A percentile compares a stretch with the other conserved stretches of the same genome.
These are phyloP conservation scores for Bibio marci DNA, from an alignment of 2,888 invertebrate genomes.

Conservation along the genomic window DNA sequence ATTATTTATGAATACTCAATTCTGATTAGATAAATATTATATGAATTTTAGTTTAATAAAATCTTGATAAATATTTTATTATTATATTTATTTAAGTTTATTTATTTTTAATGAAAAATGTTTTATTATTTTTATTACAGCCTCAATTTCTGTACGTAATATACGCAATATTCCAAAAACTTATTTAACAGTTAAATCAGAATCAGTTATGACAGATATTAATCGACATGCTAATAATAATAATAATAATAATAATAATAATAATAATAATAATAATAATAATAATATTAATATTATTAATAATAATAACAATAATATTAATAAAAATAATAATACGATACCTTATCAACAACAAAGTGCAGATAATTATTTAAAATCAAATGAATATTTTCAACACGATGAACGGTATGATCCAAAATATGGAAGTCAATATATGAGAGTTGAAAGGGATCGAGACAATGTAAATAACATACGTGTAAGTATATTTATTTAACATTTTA, in stretches of 20 bases:
- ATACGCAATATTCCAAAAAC: constrained; percentile 27
- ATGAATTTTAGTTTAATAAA: too few relatives aligned
- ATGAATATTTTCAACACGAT: neutral
- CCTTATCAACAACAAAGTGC: neutral
- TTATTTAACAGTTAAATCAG: constrained; percentile 27
- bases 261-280: constrained; percentile 17
- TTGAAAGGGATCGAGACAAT: constrained; percentile 23
- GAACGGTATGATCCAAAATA: neutral
- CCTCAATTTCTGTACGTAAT: constrained; percentile 47
- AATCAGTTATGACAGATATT: constrained; percentile 15
- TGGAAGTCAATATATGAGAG: constrained; percentile 3
- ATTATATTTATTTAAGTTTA: too few relatives aligned
- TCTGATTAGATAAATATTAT: too few relatives aligned
- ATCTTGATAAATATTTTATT: too few relatives aligned
- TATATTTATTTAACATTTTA: constrained; percentile 4
- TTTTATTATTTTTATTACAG: constrained; percentile 30
- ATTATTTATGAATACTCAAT: too few relatives aligned
- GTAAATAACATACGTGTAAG: constrained; percentile 28
- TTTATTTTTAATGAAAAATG: too few relatives aligned
- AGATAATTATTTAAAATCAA: neutral
- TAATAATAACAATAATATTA: constrained; percentile 2
- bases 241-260: constrained; percentile 20
- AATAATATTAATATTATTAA: constrained; percentile 20
- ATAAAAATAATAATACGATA: neutral
- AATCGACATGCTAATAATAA: constrained; percentile 20